Base-by-base conservation (phyloP, 2,797 vertebrate species). In the Phoeniculus purpureus region DNA sequence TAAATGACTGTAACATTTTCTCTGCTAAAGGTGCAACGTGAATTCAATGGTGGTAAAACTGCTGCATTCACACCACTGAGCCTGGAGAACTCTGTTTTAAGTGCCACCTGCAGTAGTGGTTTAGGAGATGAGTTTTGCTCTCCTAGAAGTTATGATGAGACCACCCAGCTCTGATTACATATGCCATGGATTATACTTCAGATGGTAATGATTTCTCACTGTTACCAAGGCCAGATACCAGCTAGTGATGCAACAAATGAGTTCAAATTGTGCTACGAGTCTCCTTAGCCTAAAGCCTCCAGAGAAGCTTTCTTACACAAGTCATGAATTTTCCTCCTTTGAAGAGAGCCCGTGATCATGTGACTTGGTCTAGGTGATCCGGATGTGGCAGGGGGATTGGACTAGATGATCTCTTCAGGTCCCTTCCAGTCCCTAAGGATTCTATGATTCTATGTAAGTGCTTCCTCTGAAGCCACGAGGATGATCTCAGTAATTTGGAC, bases 141-240 rank as follows among this genome's bases (percentile, higher is more conserved):
- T 90, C 67, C 81, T 85, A 89, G 66, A 87, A 90, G 86, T 80
- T 92, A 85, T 83, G 93, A 93, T 31, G 92, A 93, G 95, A 96
- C 95, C 95, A 94, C 95, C 95, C 94, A 95, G 94, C 34, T 78
- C 88, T 0, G 0, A 34, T 22, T 81, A 91, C 94, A 96, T 94
- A 95, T 87, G 93, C 92, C 93, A 83, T 9, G 56, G 88, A 95
- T 96, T 95, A 95, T 48, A 82, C 92, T 87, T 96, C 94, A 96
- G 90, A 95, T 96, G 95, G 93, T 94, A 90, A 85, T 81, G 86
- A 96, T 96, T 95, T 95, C 62, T 92, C 47, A 54, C 79, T 95
- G 37, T 87, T 96, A 85, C 70, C 48, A 80, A 74, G 75, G 73
- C 88, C 92, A 93, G 86, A 94, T 91, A 92, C 90, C 75, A 90